Conservation (phyloP, 1,140 invertebrate genomes). For the Varroa destructor region DNA sequence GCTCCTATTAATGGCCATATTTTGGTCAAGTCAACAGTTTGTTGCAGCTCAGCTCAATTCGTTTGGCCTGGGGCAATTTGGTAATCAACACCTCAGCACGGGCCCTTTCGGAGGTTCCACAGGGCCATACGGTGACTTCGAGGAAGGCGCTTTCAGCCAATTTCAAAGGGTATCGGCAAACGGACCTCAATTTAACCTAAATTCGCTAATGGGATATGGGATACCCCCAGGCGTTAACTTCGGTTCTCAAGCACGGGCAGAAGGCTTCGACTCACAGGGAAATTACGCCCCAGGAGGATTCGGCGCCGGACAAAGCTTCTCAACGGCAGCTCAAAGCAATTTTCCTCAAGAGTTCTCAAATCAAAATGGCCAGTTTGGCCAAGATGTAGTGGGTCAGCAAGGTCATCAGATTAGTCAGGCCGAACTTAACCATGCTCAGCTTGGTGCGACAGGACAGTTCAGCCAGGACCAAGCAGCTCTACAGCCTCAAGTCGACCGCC, state of each 20-base stretch:
- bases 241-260: neutral
- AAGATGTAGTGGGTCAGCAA: no score
- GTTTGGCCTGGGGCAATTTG: neutral
- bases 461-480: no score
- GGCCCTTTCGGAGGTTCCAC: neutral
- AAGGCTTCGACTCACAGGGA: neutral
- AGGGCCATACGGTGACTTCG: neutral
- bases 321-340: neutral
- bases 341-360: neutral
- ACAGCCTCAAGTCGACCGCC: neutral
- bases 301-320: neutral
- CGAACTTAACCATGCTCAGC: no score
- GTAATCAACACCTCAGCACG: neutral
- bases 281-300: neutral
- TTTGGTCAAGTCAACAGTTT: no score
- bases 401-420: neutral
- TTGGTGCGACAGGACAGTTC: no score
- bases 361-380: no score
- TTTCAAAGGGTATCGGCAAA: constrained; percentile 1
- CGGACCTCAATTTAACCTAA: neutral
- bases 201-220: constrained; percentile 4
- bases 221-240: constrained; percentile 2
- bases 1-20: no score
- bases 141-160: neutral
- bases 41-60: neutral